Percentiles rank a stretch among this genome's conserved stretches.
These are phyloP conservation scores for Tipula lateralis DNA, from an alignment of 2,888 invertebrate species.

Conservation along the genomic window DNA sequence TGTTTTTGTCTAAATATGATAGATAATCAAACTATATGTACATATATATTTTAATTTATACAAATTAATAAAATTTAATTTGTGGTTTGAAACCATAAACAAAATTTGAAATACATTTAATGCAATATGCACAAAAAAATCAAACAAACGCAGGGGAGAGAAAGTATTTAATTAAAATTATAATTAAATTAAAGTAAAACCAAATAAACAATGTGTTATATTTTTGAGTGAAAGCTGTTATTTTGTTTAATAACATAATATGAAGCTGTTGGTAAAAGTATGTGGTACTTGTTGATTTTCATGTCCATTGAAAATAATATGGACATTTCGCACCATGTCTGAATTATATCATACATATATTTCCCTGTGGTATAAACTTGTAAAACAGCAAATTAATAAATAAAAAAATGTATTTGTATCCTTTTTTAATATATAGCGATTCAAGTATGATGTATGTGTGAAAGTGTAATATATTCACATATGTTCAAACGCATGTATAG, in stretches of 20 bases:
- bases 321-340: neutral
- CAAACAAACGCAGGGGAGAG: neutral
- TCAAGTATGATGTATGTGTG: neutral
- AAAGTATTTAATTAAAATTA: neutral
- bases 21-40: neutral
- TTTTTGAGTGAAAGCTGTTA: neutral
- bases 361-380: neutral
- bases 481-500: neutral
- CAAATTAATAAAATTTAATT: neutral
- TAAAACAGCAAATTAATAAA: neutral
- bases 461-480: neutral
- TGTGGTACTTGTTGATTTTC: neutral
- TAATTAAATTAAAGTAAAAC: neutral
- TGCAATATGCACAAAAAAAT: neutral
- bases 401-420: neutral
- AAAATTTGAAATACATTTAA: neutral
- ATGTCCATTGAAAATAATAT: neutral
- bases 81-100: neutral
- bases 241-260: neutral
- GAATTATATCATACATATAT: too few species aligned
- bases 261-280: neutral
- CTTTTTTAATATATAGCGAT: neutral
- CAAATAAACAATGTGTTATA: neutral
- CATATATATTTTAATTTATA: neutral
- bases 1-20: too few species aligned